A percentile compares a stretch with the other conserved stretches of the same genome.
These are phyloP conservation scores for Blastobasis lacticolella DNA, from an alignment of 2,888 invertebrate genomes.

Conservation along the genomic window DNA sequence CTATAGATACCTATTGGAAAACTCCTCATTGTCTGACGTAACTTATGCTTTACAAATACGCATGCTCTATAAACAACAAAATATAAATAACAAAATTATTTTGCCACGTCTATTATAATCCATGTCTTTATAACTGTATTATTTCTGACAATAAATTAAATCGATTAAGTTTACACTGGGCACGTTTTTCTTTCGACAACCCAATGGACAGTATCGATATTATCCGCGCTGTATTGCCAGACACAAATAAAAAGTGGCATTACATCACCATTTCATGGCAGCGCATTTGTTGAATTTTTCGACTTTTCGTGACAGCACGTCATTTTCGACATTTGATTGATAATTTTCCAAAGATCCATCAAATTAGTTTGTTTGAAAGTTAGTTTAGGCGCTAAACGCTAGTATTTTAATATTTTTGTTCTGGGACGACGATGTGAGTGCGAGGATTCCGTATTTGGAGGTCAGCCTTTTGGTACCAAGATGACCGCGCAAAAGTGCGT, in stretches of 20 bases:
- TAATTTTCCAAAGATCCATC: conserved; percentile 72
- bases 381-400: conserved; percentile 68
- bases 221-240: conserved; percentile 39
- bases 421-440: conserved; percentile 57
- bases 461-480: conserved; percentile 35
- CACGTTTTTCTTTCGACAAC: too few relatives aligned
- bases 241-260: conserved; percentile 39
- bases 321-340: conserved; percentile 75
- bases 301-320: conserved; percentile 74
- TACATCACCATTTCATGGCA: conserved; percentile 70
- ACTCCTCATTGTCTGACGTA: too few relatives aligned
- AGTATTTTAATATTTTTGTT: conserved; percentile 45
- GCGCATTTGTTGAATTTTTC: conserved; percentile 67
- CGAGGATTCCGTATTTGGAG: conserved; percentile 51
- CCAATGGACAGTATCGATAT: too few relatives aligned
- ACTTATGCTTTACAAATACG: too few relatives aligned
- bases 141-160: too few relatives aligned
- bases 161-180: too few relatives aligned
- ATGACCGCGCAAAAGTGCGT: conserved; percentile 67
- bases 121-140: too few relatives aligned
- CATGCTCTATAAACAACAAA: too few relatives aligned
- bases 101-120: too few relatives aligned
- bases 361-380: conserved; percentile 73
- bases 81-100: too few relatives aligned
- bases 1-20: too few relatives aligned